Evolutionary conservation across 2,888 invertebrate genomes (phyloP).

Genomic region (Volucella bombylans): DNA sequence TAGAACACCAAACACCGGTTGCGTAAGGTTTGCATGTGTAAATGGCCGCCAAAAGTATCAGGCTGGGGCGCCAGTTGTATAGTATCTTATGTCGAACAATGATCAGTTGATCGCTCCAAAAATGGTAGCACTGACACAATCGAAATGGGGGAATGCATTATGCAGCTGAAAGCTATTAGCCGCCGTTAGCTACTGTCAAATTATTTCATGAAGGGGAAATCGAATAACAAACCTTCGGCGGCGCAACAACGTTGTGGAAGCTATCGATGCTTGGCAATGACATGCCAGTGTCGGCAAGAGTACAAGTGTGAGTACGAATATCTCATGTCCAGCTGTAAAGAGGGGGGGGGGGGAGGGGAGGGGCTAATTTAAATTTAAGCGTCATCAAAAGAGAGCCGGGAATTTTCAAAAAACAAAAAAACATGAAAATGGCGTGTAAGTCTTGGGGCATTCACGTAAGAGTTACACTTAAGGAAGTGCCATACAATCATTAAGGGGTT

Average conservation of each 20-base stretch:
- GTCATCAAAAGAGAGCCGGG: conserved; percentile 22
- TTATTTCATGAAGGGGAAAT: conserved; percentile 30
- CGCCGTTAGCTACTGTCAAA: conserved; percentile 58
- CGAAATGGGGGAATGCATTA: conserved; percentile 26
- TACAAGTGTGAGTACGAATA: not conserved
- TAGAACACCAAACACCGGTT: conserved; percentile 56
- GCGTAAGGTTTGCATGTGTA: conserved; percentile 54
- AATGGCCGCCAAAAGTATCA: conserved; percentile 55
- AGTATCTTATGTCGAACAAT: conserved; percentile 29
- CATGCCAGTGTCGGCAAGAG: conserved; percentile 13
- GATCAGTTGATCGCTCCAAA: conserved; percentile 62
- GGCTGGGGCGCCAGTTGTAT: conserved; percentile 46
- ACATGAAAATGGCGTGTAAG: conserved; percentile 63
- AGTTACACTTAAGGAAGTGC: conserved; percentile 46
- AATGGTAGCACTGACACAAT: conserved; percentile 62
- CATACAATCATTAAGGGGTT: not conserved
- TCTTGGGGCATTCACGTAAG: conserved; percentile 27
- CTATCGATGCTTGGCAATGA: conserved; percentile 20
- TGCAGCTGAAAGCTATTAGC: conserved; percentile 18
- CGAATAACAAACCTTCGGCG: conserved; percentile 28
- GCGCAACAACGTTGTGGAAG: conserved; percentile 13
- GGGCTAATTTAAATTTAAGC: conserved; percentile 37
- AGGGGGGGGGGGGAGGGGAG: too few relatives aligned
- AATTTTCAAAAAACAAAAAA: conserved; percentile 22
- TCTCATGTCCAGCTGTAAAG: conserved; percentile 32